Conservation (phyloP, 2,113 vertebrate species). For the Entomyzon cyanotis region DNA sequence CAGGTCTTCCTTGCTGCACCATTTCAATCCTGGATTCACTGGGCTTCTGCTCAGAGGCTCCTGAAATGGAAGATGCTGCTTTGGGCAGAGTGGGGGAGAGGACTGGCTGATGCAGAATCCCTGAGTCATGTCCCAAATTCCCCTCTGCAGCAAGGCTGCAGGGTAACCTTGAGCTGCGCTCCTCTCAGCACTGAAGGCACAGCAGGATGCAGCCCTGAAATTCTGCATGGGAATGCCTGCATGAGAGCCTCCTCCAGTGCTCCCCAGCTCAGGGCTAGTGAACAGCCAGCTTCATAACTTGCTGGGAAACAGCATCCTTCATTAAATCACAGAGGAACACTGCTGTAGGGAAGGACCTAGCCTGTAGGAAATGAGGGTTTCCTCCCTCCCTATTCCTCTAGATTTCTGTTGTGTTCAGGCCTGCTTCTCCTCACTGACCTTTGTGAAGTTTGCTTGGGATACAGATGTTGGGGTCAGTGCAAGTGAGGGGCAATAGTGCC, state of each 20-base stretch:
- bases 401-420: neutral
- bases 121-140: conserved; percentile 40
- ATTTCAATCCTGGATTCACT: neutral
- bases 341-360: neutral
- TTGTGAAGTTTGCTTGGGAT: neutral
- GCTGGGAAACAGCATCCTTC: neutral
- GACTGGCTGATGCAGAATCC: neutral
- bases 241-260: rapidly evolving
- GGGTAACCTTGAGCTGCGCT: neutral
- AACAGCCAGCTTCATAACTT: neutral
- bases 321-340: neutral
- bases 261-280: neutral
- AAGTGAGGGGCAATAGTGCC: neutral
- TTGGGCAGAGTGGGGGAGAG: neutral
- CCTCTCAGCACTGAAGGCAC: neutral
- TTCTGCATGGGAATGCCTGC: neutral
- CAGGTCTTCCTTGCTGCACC: neutral
- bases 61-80: neutral
- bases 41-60: neutral
- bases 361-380: neutral
- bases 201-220: neutral
- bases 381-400: neutral
- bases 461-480: neutral
- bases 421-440: neutral
- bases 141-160: conserved; percentile 28